A percentile compares a stretch with the other conserved stretches of the same genome.
phyloP scores from a whole-genome alignment of 1,140 invertebrate genomes.

The Megalonaias nervosa region DNA sequence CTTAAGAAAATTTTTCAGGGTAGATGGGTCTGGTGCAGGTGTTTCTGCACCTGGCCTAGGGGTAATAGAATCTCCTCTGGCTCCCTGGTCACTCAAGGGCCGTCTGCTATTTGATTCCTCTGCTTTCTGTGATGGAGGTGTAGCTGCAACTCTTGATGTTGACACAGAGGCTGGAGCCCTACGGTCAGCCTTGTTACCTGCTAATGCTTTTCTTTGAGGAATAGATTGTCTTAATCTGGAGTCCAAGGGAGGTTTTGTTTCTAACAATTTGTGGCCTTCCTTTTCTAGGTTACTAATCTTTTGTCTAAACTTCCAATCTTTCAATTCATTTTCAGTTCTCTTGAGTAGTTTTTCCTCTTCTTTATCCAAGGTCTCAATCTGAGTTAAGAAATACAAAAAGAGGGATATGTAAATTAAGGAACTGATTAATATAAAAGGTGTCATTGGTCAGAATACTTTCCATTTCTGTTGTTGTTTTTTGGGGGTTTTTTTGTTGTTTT shows the following conservation, averaged over 20 bases:
- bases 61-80: constrained; percentile 23
- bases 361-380: constrained; percentile 46
- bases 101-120: constrained; percentile 17
- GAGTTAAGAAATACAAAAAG: constrained; percentile 4
- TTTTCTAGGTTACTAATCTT: constrained; percentile 44
- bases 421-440: too few relatives aligned
- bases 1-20: constrained; percentile 45
- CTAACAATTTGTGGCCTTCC: constrained; percentile 39
- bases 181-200: constrained; percentile 23
- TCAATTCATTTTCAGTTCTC: constrained; percentile 46
- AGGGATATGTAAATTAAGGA: background rate
- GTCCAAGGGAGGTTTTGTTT: background rate
- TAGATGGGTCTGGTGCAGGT: constrained; percentile 25
- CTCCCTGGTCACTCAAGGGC: constrained; percentile 55
- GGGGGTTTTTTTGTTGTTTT: too few relatives aligned
- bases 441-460: too few relatives aligned
- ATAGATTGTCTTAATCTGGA: constrained; percentile 29
- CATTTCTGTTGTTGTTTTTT: too few relatives aligned
- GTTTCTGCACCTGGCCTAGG: constrained; percentile 30
- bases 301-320: constrained; percentile 49
- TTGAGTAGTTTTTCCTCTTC: constrained; percentile 48
- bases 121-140: constrained; percentile 3
- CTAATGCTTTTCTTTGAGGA: constrained; percentile 6
- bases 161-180: constrained; percentile 27
- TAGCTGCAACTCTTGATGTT: constrained; percentile 4